Percentiles rank a stretch among this genome's conserved stretches.
Conservation (phyloP, 2,113 vertebrate genomes). For the Oophaga pumilio region DNA sequence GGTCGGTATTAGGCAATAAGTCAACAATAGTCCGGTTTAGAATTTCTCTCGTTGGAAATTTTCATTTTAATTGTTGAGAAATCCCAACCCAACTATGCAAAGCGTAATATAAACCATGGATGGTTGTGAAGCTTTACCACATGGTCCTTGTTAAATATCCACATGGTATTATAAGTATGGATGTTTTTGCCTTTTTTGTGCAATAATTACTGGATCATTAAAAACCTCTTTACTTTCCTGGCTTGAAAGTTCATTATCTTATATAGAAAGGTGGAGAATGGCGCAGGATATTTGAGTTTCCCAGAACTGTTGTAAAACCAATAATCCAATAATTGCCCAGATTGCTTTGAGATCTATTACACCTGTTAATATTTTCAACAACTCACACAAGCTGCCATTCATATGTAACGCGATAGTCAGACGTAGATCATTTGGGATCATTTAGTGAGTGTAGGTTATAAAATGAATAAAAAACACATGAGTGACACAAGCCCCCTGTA, state of each 20-base stretch:
- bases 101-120: slow-evolving; percentile 25
- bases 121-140: slow-evolving; percentile 27
- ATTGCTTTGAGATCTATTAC: slow-evolving; percentile 23
- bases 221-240: slow-evolving; percentile 2
- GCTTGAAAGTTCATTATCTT: slow-evolving; percentile 39
- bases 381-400: slow-evolving; percentile 33
- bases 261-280: background rate
- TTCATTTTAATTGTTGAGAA: slow-evolving; percentile 30
- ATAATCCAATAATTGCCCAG: slow-evolving; percentile 52
- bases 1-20: background rate
- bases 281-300: slow-evolving; percentile 13
- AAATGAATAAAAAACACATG: slow-evolving; percentile 43
- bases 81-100: background rate
- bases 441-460: slow-evolving; percentile 25
- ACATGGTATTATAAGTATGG: background rate
- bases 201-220: slow-evolving; percentile 12
- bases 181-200: slow-evolving; percentile 4
- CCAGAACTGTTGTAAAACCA: slow-evolving; percentile 43
- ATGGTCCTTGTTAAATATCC: slow-evolving; percentile 32
- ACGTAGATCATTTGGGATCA: slow-evolving; percentile 5
- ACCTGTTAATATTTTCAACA: slow-evolving; percentile 49
- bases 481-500: slow-evolving; percentile 23
- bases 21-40: background rate
- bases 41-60: slow-evolving; percentile 21
- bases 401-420: slow-evolving; percentile 37